Conservation (phyloP, 1,140 invertebrate species). For the Platyscapa corneri region DNA sequence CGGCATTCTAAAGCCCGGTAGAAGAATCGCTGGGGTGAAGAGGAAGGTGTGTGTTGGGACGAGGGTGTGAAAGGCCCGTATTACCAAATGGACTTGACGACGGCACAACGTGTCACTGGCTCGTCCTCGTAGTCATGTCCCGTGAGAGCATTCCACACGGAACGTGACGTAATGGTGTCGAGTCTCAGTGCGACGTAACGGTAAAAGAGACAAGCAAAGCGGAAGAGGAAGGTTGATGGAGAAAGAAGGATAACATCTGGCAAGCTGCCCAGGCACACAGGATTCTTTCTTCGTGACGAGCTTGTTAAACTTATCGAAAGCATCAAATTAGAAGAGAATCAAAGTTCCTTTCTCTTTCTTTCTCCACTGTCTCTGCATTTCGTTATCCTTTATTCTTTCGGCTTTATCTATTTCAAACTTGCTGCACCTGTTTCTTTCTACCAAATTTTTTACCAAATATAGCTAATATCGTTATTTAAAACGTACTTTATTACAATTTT, state of each 20-base stretch:
- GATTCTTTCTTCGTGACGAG: conserved; percentile 69
- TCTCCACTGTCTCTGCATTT: conserved; percentile 32
- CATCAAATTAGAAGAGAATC: conserved; percentile 70
- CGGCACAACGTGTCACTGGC: conserved; percentile 35
- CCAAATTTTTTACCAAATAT: not conserved
- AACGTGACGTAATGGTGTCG: conserved; percentile 71
- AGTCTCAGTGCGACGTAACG: conserved; percentile 56
- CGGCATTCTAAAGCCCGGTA: too few relatives aligned
- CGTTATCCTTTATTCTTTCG: not conserved
- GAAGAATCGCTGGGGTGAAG: too few relatives aligned
- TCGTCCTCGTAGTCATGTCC: conserved; percentile 61
- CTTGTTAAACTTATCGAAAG: conserved; percentile 75
- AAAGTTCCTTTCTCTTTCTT: conserved; percentile 53
- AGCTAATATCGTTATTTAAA: not conserved
- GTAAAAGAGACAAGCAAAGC: not conserved
- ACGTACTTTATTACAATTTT: too few relatives aligned
- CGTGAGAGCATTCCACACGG: conserved; percentile 62
- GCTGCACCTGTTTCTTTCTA: not conserved
- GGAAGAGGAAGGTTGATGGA: conserved; percentile 20
- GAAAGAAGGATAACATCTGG: conserved; percentile 66
- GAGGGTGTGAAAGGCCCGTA: conserved; percentile 45
- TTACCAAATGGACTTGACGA: conserved; percentile 49
- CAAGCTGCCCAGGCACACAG: conserved; percentile 70
- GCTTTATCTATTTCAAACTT: not conserved
- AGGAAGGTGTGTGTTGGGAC: too few relatives aligned